Percentiles rank a stretch among this genome's conserved stretches.
Conservation (phyloP, 2,113 vertebrate genomes). For the Synodontis membranacea region DNA sequence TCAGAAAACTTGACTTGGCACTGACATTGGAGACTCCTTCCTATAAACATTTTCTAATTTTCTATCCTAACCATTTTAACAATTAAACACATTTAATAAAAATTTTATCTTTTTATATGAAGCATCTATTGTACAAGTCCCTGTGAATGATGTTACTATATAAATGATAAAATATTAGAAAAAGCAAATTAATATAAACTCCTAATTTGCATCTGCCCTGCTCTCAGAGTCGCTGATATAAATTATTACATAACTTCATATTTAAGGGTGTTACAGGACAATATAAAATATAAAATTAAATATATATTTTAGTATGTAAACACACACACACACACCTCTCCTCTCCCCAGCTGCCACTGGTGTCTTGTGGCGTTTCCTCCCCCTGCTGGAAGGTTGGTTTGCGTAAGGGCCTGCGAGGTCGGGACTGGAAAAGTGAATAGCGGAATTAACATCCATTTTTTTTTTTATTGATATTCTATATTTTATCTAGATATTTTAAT, state of each 20-base stretch:
- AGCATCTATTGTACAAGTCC: too few species aligned
- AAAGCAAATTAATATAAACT: neutral
- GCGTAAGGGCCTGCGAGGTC: slow-evolving; percentile 72
- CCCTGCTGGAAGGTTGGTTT: slow-evolving; percentile 50
- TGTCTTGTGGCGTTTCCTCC: slow-evolving; percentile 26
- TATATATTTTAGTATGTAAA: neutral
- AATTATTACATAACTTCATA: neutral
- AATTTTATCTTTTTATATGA: too few species aligned
- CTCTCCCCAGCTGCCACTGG: slow-evolving; percentile 53
- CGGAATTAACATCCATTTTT: neutral
- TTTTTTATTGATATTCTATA: too few species aligned
- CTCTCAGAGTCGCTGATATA: too few species aligned
- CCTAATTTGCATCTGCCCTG: neutral
- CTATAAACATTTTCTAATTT: too few species aligned
- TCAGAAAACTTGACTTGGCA: too few species aligned
- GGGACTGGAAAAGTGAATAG: slow-evolving; percentile 65
- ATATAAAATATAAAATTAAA: too few species aligned
- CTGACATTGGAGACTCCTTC: too few species aligned
- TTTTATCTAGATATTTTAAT: neutral
- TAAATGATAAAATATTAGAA: too few species aligned
- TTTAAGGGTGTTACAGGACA: neutral
- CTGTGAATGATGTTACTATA: too few species aligned
- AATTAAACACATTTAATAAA: too few species aligned
- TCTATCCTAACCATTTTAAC: too few species aligned
- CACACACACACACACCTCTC: slow-evolving; percentile 44